These are phyloP conservation scores for Adelges cooleyi DNA, from an alignment of 1,140 invertebrate species.

Conservation along the genomic window DNA sequence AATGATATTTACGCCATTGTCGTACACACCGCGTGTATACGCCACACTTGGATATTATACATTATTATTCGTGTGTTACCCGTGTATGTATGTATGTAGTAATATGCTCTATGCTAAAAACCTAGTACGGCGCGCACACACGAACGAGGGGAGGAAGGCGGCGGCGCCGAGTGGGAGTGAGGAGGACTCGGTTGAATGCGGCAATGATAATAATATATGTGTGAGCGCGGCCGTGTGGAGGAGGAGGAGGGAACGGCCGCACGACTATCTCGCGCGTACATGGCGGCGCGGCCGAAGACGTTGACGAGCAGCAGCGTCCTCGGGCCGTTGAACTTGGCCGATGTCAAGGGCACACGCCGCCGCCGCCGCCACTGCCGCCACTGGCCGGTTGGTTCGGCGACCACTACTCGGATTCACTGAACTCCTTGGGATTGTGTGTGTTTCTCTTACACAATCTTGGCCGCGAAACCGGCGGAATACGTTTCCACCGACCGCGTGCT, in stretches of 20 bases:
- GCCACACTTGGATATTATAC: not conserved
- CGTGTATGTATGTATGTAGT: not conserved
- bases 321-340: constrained; percentile 23
- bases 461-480: not conserved
- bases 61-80: not conserved
- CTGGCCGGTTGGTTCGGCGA: constrained; percentile 8
- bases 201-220: not conserved
- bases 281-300: constrained; percentile 3
- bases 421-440: not conserved
- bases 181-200: no score
- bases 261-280: not conserved
- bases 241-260: not conserved
- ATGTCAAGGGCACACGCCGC: constrained; percentile 22
- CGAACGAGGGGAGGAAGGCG: no score
- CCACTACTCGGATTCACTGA: constrained; percentile 16
- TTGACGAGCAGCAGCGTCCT: constrained; percentile 20
- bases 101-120: no score
- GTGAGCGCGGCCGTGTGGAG: not conserved
- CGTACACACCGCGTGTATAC: not conserved
- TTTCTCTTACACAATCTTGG: constrained; percentile 14
- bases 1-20: not conserved
- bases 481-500: no score
- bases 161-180: no score
- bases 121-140: no score
- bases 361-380: not conserved